Base-by-base conservation (phyloP, 2,113 vertebrate genomes). In the Sclerurus mexicanus region DNA sequence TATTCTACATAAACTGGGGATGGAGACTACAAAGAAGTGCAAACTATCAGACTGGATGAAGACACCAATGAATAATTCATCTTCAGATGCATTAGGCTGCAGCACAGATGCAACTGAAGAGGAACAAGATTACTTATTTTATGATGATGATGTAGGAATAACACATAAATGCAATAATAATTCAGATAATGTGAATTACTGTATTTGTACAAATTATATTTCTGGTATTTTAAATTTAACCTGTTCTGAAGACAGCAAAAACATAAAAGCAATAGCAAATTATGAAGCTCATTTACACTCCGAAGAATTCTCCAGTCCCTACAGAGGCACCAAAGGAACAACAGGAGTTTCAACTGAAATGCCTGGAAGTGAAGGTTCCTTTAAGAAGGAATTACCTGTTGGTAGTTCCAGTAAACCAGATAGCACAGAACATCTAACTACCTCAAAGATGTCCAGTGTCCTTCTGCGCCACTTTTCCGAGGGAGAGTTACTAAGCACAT, bases 61-160 rank as follows among this genome's bases (percentile, higher is more conserved):
- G 78, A 92, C 92, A 76, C 97, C 87, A 42, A 81, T 71, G 55
- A 93, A 68, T 20, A 63, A 93, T 13, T 64, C 42, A 7, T 28
- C 73, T 64, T 94, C 89, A 85, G 94, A 90, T 19, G 39, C 85
- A 31, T 18, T 75, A 21, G 92, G 95, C 44, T 97, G 97, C 71
- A 55, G 76, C 33, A 97, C 96, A 78, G 97, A 97, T 44, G 98
- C 92, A 44, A 98, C 98, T 35, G 98, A 98, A 20, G 98, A 98
- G 74, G 98, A 98, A 27, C 98, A 99, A 50, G 98, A 99, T 22
- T 98, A 99, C 11, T 96, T 99, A n/a, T 98, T 98, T 56, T 98
- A 97, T 25, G 98, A 99, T 85, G 97, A 86, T 12, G 92, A 94
- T 10, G 53, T 93, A 23, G 92, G 83, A 60, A 55, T 40, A 96